Conservation (phyloP, 1,140 invertebrate species). For the Cecropterus lyciades region DNA sequence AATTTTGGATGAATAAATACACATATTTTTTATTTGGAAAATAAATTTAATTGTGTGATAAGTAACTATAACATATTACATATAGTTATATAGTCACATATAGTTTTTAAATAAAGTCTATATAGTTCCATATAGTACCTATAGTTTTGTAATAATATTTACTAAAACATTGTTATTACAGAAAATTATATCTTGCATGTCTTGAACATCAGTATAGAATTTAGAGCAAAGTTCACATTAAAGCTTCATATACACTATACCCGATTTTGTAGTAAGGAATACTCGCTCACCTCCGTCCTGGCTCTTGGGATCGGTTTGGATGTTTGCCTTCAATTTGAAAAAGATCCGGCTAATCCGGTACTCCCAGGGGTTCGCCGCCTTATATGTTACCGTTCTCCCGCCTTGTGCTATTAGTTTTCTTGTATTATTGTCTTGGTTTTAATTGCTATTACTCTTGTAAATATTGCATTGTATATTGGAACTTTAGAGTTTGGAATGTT, state of each 20-base stretch:
- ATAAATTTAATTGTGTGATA: no score
- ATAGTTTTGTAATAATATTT: no score
- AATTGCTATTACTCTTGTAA: conserved; percentile 3
- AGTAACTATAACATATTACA: no score
- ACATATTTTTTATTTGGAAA: no score
- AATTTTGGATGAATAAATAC: no score
- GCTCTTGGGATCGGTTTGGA: conserved; percentile 30
- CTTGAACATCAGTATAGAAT: conserved; percentile 17
- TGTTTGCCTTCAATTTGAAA: conserved; percentile 36
- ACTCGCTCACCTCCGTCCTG: conserved; percentile 27
- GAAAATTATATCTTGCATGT: background rate
- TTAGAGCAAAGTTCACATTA: conserved; percentile 10
- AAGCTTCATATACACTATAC: conserved; percentile 17
- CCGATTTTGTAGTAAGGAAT: conserved; percentile 22
- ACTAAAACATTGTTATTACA: no score
- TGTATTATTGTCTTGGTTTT: conserved; percentile 5
- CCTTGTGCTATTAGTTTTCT: conserved; percentile 19
- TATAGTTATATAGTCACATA: no score
- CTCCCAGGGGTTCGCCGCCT: conserved; percentile 19
- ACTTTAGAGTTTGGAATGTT: no score
- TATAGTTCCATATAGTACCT: no score
- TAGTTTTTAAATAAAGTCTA: no score
- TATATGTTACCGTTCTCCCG: conserved; percentile 16
- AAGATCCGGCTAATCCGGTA: conserved; percentile 33
- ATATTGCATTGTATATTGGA: no score